Base-by-base conservation (phyloP, 1,140 invertebrate genomes). In the Caenorhabditis latens region DNA sequence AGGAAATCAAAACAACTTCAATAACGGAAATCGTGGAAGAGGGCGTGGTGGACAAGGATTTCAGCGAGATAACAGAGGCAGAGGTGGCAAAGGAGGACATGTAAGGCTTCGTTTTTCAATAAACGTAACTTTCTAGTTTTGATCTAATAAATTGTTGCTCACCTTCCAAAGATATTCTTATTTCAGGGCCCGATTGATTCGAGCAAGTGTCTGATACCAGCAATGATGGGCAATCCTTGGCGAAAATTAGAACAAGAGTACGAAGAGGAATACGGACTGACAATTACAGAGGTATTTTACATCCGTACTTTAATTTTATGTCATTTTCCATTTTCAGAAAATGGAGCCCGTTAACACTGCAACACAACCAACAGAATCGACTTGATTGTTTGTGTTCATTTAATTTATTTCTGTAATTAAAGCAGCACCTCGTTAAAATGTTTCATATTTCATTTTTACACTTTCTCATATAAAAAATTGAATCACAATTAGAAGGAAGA, bases 151-250 rank as follows among this genome's bases (percentile, higher is more conserved):
- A 14, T n/a, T n/a, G 6, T 58, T 19, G 4, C 13, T 58, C 55
- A n/a, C 14, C 19, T 14, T 50, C 16, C 7, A 55, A 86, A 40
- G 2, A 86, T 75, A 8, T 24, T 85, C 42, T 86, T 24, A 8
- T 63, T 83, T 9, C 50, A 86, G 67, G 55, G 48, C 1, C 48
- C 65, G 14, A 65, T 65, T 32, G 67, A 71, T 21, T 16, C 86
- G 1, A 84, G 40, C 9, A 50, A 71, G 48, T 89, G 67, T 53
- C 46, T 89, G 14, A 83, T 86, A n/a, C 89, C 89, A 19, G 63
- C 65, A 61, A 89, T 89, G 89, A 84, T 58, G 83, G 16, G 21
- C 14, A 89, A 89, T 87, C 89, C 89, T 3, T 89, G 89, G 89
- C 71, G 40, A 0, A 46, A 55, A 24, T 65, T 89, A n/a, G 88